Base-by-base conservation (phyloP, 2,113 vertebrate genomes). In the Charadrius vociferus region DNA sequence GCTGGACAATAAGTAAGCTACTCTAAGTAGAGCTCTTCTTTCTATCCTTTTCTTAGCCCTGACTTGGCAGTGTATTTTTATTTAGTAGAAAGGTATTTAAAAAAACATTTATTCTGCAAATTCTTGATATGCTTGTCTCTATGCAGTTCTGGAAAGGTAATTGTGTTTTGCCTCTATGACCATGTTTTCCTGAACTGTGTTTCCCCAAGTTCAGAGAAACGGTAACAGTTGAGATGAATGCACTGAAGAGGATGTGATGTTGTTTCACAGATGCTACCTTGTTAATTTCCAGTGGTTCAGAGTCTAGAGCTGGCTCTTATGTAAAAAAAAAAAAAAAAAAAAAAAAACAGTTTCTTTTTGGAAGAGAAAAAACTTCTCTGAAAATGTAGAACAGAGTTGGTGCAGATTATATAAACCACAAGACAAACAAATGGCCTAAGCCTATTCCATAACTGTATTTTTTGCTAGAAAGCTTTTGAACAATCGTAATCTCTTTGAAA, bases 401-500 rank as follows among this genome's bases (percentile, higher is more conserved):
- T 82, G 55, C 29, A 90, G 81, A 78, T 96, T 93, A 89, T 30
- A 58, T 62, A 95, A 96, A 84, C 80, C 82, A 63, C 87, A 96
- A 93, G 49, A 92, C 20, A 93, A 98, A 95, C 47, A 95, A 96
- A 82, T 41, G 68, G 75, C 30, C 70, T 93, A 81, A 78, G 34
- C 30, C 90, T 92, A 93, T 82, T 78, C 94, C 47, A 36, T 52
- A 78, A 90, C 39, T 59, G 22, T 88, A 29, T 81, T 94, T 86
- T 95, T 80, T 96, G 23, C 62, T 95, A 62, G 55, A 91, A 96
- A 97, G 86, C 83, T 91, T 90, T 91, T 93, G 84, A 95, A 94
- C 65, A 93, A 95, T 59, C 8, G 2, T 93, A 92, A 95, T 89
- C 66, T 85, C 87, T 71, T 62, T 41, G 29, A 67, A 97, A 91